These are phyloP conservation scores for Dendronephthya gigantea DNA, from an alignment of 64 coral and sea anemone genomes.

Conservation along the genomic window DNA sequence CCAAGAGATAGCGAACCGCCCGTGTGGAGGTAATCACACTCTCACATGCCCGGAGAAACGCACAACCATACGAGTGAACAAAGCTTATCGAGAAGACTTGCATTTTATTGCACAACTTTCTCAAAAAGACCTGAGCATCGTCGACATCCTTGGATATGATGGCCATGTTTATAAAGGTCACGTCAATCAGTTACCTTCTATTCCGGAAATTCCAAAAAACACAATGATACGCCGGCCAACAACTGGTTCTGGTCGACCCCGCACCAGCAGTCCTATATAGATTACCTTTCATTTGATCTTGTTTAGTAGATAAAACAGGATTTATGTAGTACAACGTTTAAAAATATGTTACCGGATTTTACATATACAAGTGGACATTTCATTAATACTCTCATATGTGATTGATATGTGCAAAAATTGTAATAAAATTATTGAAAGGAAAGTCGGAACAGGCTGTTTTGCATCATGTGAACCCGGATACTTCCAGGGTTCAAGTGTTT, in stretches of 20 bases:
- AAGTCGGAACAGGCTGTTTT: too few relatives aligned
- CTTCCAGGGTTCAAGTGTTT: too few relatives aligned
- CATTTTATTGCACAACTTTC: conserved; percentile 40
- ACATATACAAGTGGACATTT: too few relatives aligned
- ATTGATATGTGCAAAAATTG: too few relatives aligned
- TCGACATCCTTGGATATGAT: conserved; percentile 84
- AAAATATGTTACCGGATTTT: too few relatives aligned
- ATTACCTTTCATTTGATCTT: neutral
- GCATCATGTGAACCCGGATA: too few relatives aligned
- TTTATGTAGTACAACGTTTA: too few relatives aligned
- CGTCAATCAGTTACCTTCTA: conserved; percentile 21
- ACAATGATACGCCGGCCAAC: conserved; percentile 13
- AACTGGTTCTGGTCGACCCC: neutral
- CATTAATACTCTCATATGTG: too few relatives aligned
- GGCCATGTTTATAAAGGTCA: conserved; percentile 92
- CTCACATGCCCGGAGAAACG: conserved; percentile 81
- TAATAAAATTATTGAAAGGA: too few relatives aligned
- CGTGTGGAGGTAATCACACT: conserved; percentile 87
- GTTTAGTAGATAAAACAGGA: too few relatives aligned
- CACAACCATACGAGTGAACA: conserved; percentile 56
- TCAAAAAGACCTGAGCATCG: conserved; percentile 56
- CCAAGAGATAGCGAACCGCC: conserved; percentile 52
- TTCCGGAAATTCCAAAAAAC: conserved; percentile 36
- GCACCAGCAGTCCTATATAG: conserved; percentile 20
- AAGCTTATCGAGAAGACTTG: conserved; percentile 71